A percentile compares a stretch with the other conserved stretches of the same genome.
These are phyloP conservation scores for Pristionchus mayeri DNA, from an alignment of 2,888 invertebrate genomes.

Conservation along the genomic window DNA sequence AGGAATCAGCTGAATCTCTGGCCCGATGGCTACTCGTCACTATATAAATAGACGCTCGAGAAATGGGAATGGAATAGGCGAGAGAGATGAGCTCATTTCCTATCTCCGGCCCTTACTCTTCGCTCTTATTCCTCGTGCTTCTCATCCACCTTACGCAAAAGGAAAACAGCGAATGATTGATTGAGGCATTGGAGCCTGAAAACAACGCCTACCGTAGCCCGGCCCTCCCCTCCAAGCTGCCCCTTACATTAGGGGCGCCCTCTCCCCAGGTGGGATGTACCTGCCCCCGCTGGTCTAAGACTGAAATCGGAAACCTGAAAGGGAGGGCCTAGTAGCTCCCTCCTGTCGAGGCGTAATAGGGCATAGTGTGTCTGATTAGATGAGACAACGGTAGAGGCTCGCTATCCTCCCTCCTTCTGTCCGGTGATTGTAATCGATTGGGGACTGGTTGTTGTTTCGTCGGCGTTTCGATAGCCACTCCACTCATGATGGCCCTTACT, in stretches of 20 bases:
- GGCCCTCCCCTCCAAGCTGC: background rate
- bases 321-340: conserved; percentile 1
- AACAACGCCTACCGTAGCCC: conserved; percentile 17
- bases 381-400: background rate
- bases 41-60: background rate
- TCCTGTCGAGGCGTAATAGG: conserved; percentile 20
- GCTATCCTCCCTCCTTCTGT: background rate
- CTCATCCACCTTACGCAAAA: conserved; percentile 30
- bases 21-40: background rate
- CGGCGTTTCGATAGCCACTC: no score
- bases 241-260: background rate
- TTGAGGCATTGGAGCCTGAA: no score
- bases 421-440: background rate
- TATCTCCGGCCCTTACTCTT: background rate
- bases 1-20: background rate
- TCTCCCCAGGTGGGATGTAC: conserved; percentile 41
- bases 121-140: no score
- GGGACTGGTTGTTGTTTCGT: no score
- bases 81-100: conserved; percentile 11
- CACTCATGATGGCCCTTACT: no score
- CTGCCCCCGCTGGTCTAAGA: background rate
- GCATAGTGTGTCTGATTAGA: conserved; percentile 4
- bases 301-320: conserved; percentile 31
- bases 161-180: conserved; percentile 21
- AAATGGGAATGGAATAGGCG: background rate